Conservation (phyloP, 2,888 invertebrate genomes). For the Leptura quadrifasciata region DNA sequence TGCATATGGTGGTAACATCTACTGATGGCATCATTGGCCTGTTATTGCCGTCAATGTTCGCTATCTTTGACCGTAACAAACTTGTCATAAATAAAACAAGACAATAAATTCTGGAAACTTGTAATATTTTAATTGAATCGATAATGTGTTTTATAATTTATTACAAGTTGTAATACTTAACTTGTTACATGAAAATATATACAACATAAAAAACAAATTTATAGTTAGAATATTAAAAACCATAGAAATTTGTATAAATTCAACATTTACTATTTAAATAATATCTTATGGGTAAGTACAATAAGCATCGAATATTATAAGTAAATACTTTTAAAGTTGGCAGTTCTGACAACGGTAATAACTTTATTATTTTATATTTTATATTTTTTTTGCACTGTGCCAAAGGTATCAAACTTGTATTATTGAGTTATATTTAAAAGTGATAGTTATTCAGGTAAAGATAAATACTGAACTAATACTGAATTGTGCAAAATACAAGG, state of each 20-base stretch:
- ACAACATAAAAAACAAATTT: slow-evolving; percentile 55
- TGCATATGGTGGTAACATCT: too few species aligned
- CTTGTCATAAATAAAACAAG: slow-evolving; percentile 41
- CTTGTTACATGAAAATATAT: slow-evolving; percentile 58
- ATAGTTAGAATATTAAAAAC: slow-evolving; percentile 42
- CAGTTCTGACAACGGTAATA: too few species aligned
- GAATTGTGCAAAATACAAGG: too few species aligned
- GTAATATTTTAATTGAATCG: slow-evolving; percentile 61
- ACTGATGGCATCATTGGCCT: too few species aligned
- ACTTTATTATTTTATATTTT: too few species aligned
- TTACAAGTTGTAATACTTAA: slow-evolving; percentile 59
- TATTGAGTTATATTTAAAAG: too few species aligned
- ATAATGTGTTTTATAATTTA: slow-evolving; percentile 63
- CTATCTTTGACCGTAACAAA: too few species aligned
- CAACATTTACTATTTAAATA: slow-evolving; percentile 20
- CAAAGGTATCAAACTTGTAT: too few species aligned
- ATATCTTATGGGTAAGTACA: slow-evolving; percentile 3
- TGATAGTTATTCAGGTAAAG: too few species aligned
- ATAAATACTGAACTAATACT: too few species aligned
- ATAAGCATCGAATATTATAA: slow-evolving; percentile 32
- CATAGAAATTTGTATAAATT: slow-evolving; percentile 31
- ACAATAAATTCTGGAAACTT: slow-evolving; percentile 55
- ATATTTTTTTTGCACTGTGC: too few species aligned
- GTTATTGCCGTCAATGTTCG: too few species aligned
- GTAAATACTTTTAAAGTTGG: background rate